A percentile compares a stretch with the other conserved stretches of the same genome.
phyloP scores from a whole-genome alignment of 2,888 invertebrate species.

The Agonopterix heracliana region DNA sequence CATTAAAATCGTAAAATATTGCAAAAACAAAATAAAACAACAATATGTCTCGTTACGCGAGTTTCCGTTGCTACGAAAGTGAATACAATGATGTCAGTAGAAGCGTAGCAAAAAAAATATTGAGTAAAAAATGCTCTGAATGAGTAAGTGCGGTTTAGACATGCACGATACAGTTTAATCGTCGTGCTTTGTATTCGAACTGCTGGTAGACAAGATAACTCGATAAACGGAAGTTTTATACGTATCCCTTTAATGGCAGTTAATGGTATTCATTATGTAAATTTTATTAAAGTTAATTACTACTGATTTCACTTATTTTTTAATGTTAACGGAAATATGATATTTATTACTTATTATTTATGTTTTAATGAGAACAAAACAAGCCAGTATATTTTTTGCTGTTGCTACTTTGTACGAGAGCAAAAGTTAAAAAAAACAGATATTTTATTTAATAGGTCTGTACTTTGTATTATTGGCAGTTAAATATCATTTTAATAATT shows the following conservation, averaged over 20 bases:
- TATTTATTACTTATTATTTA: not conserved
- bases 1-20: conserved; percentile 70
- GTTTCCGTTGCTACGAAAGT: conserved; percentile 72
- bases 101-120: conserved; percentile 46
- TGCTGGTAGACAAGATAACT: conserved; percentile 24
- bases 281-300: conserved; percentile 22
- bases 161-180: conserved; percentile 44
- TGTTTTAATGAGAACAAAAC: too few species aligned
- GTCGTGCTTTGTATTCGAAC: conserved; percentile 13
- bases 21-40: conserved; percentile 62
- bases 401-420: too few species aligned
- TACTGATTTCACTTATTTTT: not conserved
- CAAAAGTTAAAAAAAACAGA: too few species aligned
- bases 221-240: conserved; percentile 43
- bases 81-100: conserved; percentile 65
- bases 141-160: conserved; percentile 49
- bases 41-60: conserved; percentile 63
- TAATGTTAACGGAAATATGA: conserved; percentile 6
- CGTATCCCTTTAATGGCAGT: conserved; percentile 29
- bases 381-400: too few species aligned
- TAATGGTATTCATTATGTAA: conserved; percentile 34
- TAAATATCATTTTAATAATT: not conserved
- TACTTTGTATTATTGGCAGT: too few species aligned
- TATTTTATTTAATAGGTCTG: too few species aligned
- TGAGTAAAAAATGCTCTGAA: conserved; percentile 60